Percentiles rank a stretch among this genome's conserved stretches.
Evolutionary conservation across 2,888 invertebrate species (phyloP).

Genomic region (Galerucella nymphaeae): DNA sequence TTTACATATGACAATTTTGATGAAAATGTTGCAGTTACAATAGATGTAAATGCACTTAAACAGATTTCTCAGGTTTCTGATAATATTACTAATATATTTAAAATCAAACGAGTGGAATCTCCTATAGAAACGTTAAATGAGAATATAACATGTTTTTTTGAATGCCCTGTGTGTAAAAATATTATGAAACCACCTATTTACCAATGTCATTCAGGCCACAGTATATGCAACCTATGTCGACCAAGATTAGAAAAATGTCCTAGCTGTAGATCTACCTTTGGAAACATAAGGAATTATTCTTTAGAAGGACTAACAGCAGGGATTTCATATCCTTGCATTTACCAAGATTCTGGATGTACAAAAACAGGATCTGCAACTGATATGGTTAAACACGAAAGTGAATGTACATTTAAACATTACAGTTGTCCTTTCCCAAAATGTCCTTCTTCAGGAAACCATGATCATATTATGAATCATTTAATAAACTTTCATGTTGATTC

Average conservation of each 20-base stretch:
- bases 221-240: slow-evolving; percentile 57
- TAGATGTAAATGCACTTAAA: slow-evolving; percentile 55
- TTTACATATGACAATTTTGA: slow-evolving; percentile 48
- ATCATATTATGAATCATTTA: slow-evolving; percentile 47
- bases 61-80: slow-evolving; percentile 52
- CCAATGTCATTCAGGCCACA: slow-evolving; percentile 59
- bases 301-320: slow-evolving; percentile 56
- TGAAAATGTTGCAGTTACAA: slow-evolving; percentile 47
- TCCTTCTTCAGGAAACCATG: slow-evolving; percentile 49
- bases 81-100: slow-evolving; percentile 50
- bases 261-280: slow-evolving; percentile 56
- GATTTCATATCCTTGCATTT: slow-evolving; percentile 56
- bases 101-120: slow-evolving; percentile 48
- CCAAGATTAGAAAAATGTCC: slow-evolving; percentile 58
- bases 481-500: slow-evolving; percentile 48
- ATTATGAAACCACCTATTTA: slow-evolving; percentile 60
- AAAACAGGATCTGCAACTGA: slow-evolving; percentile 49
- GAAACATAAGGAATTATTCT: slow-evolving; percentile 58
- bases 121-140: slow-evolving; percentile 51
- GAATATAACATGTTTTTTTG: slow-evolving; percentile 56
- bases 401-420: slow-evolving; percentile 54
- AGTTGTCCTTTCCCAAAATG: slow-evolving; percentile 54
- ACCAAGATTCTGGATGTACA: slow-evolving; percentile 56
- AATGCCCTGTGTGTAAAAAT: slow-evolving; percentile 59
- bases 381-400: slow-evolving; percentile 53